Percentiles rank a stretch among this genome's conserved stretches.
These are phyloP conservation scores for Fissipunctia ypsillon DNA, from an alignment of 2,888 invertebrate species.

Conservation along the genomic window DNA sequence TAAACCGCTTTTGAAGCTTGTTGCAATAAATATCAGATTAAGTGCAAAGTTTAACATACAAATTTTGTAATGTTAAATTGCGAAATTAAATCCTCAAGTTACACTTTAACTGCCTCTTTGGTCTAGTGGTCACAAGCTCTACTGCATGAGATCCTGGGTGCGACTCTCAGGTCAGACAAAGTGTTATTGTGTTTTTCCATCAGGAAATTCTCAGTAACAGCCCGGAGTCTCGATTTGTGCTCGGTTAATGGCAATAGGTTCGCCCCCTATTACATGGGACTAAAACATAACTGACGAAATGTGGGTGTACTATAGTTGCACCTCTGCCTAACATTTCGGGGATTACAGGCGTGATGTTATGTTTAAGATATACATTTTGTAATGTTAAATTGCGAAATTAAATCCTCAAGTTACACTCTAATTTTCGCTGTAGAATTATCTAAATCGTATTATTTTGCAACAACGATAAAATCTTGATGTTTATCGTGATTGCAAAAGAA, in stretches of 20 bases:
- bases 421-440: background rate
- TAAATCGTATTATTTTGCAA: slow-evolving; percentile 1
- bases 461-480: slow-evolving; percentile 2
- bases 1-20: slow-evolving; percentile 36
- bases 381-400: slow-evolving; percentile 15
- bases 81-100: slow-evolving; percentile 10
- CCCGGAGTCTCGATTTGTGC: too few relatives aligned
- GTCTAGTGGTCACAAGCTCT: background rate
- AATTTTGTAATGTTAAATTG: slow-evolving; percentile 33
- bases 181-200: too few relatives aligned
- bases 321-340: too few relatives aligned
- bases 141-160: background rate
- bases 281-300: too few relatives aligned
- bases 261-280: too few relatives aligned
- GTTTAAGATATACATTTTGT: slow-evolving; percentile 39
- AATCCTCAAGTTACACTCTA: background rate
- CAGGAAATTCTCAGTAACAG: too few relatives aligned
- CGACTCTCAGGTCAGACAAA: background rate
- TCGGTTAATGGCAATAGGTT: too few relatives aligned
- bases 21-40: slow-evolving; percentile 56
- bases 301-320: too few relatives aligned
- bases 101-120: background rate
- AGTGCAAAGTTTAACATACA: slow-evolving; percentile 45
- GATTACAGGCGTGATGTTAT: background rate
- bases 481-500: background rate